A percentile compares a stretch with the other conserved stretches of the same genome.
These are phyloP conservation scores for Syrrhaptes paradoxus DNA, from an alignment of 2,113 vertebrate genomes.

Conservation along the genomic window DNA sequence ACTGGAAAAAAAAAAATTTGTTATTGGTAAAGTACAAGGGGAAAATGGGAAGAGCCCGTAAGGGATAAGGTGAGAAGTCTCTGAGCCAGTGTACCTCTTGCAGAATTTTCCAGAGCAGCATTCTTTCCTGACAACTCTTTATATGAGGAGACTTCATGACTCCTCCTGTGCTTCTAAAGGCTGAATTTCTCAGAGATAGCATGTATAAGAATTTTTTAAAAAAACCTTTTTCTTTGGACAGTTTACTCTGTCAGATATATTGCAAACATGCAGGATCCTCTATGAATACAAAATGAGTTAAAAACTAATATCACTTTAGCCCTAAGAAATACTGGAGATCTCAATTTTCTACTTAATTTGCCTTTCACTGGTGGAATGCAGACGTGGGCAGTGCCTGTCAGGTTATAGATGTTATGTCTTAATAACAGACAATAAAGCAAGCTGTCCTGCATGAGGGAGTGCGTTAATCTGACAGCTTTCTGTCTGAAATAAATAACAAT, in stretches of 20 bases:
- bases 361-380: slow-evolving; percentile 24
- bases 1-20: background rate
- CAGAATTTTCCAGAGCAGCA: background rate
- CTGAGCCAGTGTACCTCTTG: background rate
- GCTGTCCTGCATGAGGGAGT: slow-evolving; percentile 39
- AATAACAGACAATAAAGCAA: slow-evolving; percentile 58
- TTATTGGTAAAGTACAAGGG: background rate
- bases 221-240: background rate
- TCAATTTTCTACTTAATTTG: slow-evolving; percentile 59
- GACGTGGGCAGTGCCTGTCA: slow-evolving; percentile 57
- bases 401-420: slow-evolving; percentile 50
- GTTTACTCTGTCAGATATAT: background rate
- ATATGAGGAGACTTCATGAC: background rate
- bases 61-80: too few relatives aligned
- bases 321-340: slow-evolving; percentile 47
- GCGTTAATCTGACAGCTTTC: slow-evolving; percentile 35
- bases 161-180: background rate
- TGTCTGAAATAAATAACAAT: slow-evolving; percentile 48
- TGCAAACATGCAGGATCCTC: background rate
- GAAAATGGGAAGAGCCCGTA: background rate
- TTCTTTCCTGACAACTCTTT: background rate
- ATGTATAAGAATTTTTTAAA: background rate
- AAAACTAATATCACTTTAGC: slow-evolving; percentile 21
- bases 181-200: background rate
- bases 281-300: slow-evolving; percentile 23